Percentiles rank a stretch among this genome's conserved stretches.
phyloP scores from a whole-genome alignment of 2,113 vertebrate genomes.

The Psittacula cyanocephala region DNA sequence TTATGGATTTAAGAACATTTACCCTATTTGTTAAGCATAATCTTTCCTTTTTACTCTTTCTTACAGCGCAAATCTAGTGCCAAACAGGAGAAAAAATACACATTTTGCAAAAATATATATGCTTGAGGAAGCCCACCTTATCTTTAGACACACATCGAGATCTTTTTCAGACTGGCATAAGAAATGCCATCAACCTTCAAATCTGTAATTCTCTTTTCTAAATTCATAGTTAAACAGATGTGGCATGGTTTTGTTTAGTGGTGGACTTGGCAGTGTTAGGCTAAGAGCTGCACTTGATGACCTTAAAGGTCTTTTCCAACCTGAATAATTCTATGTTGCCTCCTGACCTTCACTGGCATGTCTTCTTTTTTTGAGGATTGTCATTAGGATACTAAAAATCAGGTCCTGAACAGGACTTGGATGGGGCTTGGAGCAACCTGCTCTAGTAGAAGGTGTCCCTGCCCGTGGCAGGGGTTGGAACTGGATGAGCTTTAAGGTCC shows the following conservation, averaged over 20 bases:
- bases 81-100: neutral
- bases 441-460: neutral
- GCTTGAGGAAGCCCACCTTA: neutral
- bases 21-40: neutral
- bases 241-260: neutral
- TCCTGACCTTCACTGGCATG: neutral
- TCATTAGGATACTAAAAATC: neutral
- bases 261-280: neutral
- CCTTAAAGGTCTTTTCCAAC: neutral
- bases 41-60: neutral
- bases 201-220: neutral
- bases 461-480: neutral
- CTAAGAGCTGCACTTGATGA: neutral
- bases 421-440: neutral
- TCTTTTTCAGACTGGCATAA: neutral
- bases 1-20: neutral
- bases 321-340: neutral
- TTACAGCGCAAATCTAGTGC: neutral
- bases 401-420: neutral
- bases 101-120: neutral
- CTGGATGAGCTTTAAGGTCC: neutral
- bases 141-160: neutral
- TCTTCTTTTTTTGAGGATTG: neutral
- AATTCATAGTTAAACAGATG: neutral
- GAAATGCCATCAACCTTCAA: neutral